These are phyloP conservation scores for Cephalotes varians DNA, from an alignment of 2,888 invertebrate genomes.

Conservation along the genomic window DNA sequence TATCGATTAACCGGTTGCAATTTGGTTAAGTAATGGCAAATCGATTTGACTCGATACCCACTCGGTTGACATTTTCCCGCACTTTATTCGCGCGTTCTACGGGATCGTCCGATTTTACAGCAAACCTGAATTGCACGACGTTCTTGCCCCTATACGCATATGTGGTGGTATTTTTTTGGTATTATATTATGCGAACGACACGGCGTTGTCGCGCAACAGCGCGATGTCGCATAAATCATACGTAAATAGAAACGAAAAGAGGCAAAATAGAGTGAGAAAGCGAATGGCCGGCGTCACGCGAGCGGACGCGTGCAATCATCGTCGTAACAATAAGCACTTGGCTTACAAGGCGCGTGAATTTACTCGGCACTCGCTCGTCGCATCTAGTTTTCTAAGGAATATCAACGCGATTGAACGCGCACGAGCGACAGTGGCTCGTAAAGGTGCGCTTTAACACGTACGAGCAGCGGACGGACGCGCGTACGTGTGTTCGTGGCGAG, in stretches of 20 bases:
- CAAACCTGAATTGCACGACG: neutral
- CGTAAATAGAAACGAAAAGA: slow-evolving; percentile 53
- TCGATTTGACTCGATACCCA: neutral
- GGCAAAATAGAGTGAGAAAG: slow-evolving; percentile 48
- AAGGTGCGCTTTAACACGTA: slow-evolving; percentile 11
- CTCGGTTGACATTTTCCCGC: slow-evolving; percentile 18
- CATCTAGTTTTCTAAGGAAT: slow-evolving; percentile 44
- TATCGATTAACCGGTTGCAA: slow-evolving; percentile 23
- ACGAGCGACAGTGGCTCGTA: slow-evolving; percentile 16
- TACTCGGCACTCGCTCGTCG: slow-evolving; percentile 33
- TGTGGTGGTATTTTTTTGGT: slow-evolving; percentile 5
- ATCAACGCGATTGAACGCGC: slow-evolving; percentile 37
- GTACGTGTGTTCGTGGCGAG: neutral
- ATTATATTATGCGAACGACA: slow-evolving; percentile 38
- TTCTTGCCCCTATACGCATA: neutral
- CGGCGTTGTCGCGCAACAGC: slow-evolving; percentile 31
- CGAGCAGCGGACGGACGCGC: neutral
- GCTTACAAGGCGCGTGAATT: slow-evolving; percentile 41
- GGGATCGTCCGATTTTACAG: slow-evolving; percentile 6
- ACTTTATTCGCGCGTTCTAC: slow-evolving; percentile 12
- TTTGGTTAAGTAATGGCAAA: neutral
- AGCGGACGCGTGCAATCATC: slow-evolving; percentile 36
- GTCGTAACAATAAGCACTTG: slow-evolving; percentile 29
- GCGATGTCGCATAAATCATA: slow-evolving; percentile 52
- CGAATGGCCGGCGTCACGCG: slow-evolving; percentile 42